A percentile compares a stretch with the other conserved stretches of the same genome.
phyloP scores from a whole-genome alignment of 2,888 invertebrate genomes.

The Amorpha juglandis region DNA sequence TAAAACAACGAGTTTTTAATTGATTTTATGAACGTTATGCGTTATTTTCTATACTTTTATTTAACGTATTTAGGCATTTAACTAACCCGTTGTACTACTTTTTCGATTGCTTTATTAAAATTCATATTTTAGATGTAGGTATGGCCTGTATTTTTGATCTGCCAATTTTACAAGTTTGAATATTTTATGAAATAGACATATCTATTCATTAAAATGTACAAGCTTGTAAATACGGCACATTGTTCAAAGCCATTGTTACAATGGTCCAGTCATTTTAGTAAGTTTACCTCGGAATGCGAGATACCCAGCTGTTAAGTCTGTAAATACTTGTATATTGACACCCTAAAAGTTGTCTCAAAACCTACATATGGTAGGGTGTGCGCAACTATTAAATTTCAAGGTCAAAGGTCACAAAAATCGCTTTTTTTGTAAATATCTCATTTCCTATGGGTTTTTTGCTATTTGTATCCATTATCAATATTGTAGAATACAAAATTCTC shows the following conservation, averaged over 20 bases:
- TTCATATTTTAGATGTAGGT: background rate
- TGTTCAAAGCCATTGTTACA: background rate
- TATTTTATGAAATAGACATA: conserved; percentile 12
- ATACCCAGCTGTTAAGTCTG: no score
- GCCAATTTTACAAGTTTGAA: background rate
- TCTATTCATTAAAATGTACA: conserved; percentile 20
- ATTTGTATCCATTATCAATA: no score
- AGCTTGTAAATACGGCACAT: background rate
- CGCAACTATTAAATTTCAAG: no score
- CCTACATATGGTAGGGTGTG: no score
- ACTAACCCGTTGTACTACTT: background rate
- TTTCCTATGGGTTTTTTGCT: no score
- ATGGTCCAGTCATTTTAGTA: no score
- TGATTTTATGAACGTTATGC: background rate
- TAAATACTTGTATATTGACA: no score
- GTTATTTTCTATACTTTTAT: background rate
- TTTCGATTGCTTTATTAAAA: background rate
- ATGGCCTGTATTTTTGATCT: background rate
- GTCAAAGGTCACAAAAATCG: no score
- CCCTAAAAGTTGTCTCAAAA: no score
- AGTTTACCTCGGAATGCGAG: no score
- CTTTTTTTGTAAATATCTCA: no score
- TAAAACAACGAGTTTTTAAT: background rate
- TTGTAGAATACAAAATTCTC: no score
- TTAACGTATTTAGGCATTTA: background rate